These are phyloP conservation scores for Agriopis marginaria DNA, from an alignment of 2,888 invertebrate species.

Conservation along the genomic window DNA sequence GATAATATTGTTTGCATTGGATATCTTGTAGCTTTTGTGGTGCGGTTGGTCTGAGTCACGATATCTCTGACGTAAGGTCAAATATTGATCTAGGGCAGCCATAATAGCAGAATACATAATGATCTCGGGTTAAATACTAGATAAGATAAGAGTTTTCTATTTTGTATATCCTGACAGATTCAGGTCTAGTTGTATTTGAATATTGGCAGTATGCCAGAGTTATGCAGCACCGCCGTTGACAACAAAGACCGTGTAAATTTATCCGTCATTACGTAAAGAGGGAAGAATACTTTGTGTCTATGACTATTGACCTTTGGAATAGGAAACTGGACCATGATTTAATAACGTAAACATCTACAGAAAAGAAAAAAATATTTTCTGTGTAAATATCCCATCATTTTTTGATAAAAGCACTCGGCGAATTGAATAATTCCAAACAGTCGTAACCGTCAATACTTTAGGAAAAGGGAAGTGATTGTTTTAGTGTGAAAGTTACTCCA, in stretches of 20 bases:
- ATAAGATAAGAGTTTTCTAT: constrained; percentile 32
- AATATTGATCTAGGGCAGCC: constrained; percentile 58
- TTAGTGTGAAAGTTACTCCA: constrained; percentile 4
- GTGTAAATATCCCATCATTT: no score
- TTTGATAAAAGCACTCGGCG: no score
- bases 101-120: constrained; percentile 33
- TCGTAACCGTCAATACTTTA: no score
- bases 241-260: constrained; percentile 47
- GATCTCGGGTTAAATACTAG: constrained; percentile 38
- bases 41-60: constrained; percentile 63
- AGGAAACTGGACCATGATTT: constrained; percentile 1
- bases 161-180: constrained; percentile 44
- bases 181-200: constrained; percentile 46
- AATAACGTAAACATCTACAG: not conserved
- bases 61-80: constrained; percentile 58
- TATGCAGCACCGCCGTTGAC: constrained; percentile 49
- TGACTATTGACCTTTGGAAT: constrained; percentile 22
- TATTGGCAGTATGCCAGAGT: constrained; percentile 60
- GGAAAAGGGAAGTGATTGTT: not conserved
- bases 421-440: no score
- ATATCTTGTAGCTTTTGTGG: constrained; percentile 63
- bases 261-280: constrained; percentile 39
- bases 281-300: constrained; percentile 17
- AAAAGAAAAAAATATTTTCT: no score
- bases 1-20: constrained; percentile 74